Conservation (phyloP, 1,140 invertebrate species). For the Ylistrum balloti region DNA sequence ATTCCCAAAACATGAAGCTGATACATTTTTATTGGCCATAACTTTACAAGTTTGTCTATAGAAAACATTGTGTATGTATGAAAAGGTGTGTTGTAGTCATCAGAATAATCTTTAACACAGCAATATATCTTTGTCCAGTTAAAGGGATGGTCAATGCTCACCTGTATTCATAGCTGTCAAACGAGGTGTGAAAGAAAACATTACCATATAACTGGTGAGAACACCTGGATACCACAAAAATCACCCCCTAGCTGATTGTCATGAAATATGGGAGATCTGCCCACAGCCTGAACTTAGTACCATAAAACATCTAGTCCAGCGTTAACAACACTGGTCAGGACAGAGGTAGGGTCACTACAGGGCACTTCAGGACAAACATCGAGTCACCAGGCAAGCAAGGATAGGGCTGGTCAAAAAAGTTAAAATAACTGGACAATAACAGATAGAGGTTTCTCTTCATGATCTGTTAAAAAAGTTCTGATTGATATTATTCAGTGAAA, state of each 20-base stretch:
- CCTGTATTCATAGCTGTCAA: slow-evolving; percentile 24
- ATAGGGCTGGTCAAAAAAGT: background rate
- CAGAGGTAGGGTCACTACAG: background rate
- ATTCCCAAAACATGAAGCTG: slow-evolving; percentile 33
- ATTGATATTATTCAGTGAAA: too few relatives aligned
- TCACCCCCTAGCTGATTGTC: background rate
- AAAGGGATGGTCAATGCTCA: slow-evolving; percentile 25
- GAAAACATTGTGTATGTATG: slow-evolving; percentile 28
- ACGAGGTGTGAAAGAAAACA: slow-evolving; percentile 34
- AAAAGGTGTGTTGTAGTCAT: slow-evolving; percentile 11
- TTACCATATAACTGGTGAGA: slow-evolving; percentile 22
- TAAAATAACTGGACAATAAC: background rate
- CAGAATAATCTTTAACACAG: background rate
- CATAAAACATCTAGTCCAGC: background rate
- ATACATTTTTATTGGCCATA: slow-evolving; percentile 12
- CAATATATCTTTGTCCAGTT: slow-evolving; percentile 33
- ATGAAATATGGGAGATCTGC: background rate
- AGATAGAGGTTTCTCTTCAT: background rate
- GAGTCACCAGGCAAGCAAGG: background rate
- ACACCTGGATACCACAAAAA: slow-evolving; percentile 25
- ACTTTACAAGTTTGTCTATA: background rate
- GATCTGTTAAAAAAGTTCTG: too few relatives aligned
- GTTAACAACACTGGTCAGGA: background rate
- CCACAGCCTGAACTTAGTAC: background rate
- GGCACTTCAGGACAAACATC: background rate